Evolutionary conservation across 2,113 vertebrate species (phyloP).

Genomic region (Odobenus rosmarus): DNA sequence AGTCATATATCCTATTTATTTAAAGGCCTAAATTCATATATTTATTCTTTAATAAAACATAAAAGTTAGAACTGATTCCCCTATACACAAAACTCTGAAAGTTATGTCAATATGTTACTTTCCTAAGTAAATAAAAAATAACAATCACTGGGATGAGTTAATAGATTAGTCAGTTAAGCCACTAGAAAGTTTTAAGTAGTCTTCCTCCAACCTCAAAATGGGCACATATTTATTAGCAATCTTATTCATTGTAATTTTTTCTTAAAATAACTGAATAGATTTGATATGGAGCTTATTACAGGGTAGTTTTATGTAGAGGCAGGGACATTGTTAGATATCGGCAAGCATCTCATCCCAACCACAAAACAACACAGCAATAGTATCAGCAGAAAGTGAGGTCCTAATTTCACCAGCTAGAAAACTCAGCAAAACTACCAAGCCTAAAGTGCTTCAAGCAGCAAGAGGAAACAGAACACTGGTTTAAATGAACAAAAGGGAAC

Average conservation of each 20-base stretch:
- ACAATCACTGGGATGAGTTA: neutral
- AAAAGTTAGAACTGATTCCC: neutral
- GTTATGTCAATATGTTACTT: neutral
- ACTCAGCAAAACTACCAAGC: slow-evolving; percentile 74
- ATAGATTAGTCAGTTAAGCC: neutral
- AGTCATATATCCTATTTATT: neutral
- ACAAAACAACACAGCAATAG: slow-evolving; percentile 13
- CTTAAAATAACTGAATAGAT: neutral
- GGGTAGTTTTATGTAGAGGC: neutral
- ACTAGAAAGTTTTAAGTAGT: slow-evolving; percentile 46
- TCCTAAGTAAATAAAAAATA: slow-evolving; percentile 26
- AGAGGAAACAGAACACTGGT: slow-evolving; percentile 28
- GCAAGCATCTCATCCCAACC: neutral
- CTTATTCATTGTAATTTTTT: neutral
- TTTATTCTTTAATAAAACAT: neutral
- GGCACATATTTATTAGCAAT: neutral
- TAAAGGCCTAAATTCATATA: neutral
- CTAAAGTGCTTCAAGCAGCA: slow-evolving; percentile 69
- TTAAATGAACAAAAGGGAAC: slow-evolving; percentile 52
- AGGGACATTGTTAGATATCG: neutral
- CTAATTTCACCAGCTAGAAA: slow-evolving; percentile 73
- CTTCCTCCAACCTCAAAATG: neutral
- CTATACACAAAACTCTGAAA: neutral
- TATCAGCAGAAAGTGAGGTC: slow-evolving; percentile 65
- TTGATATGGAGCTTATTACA: neutral